Evolutionary conservation across 2,888 invertebrate genomes (phyloP).

Genomic region (Eilema caniola): DNA sequence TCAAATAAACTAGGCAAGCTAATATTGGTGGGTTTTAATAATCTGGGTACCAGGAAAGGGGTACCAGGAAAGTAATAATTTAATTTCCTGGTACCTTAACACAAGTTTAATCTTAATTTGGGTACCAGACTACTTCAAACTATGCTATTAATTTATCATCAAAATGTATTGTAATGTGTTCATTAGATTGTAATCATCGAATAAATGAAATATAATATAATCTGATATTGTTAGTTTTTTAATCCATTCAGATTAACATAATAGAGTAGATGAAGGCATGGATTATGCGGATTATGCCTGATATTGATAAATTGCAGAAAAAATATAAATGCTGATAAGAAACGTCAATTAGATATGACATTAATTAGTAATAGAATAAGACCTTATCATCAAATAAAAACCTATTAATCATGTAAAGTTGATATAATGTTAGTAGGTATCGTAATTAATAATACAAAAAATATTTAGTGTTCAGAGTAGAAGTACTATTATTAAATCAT

Average conservation of each 20-base stretch:
- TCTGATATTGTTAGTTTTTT: neutral
- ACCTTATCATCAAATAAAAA: neutral
- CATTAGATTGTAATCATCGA: too few relatives aligned
- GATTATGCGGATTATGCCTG: neutral
- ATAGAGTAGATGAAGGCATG: neutral
- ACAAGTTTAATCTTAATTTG: too few relatives aligned
- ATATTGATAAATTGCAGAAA: neutral
- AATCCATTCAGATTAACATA: neutral
- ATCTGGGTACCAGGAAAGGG: too few relatives aligned
- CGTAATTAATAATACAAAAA: neutral
- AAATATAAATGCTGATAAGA: neutral
- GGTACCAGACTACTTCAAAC: too few relatives aligned
- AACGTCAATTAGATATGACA: neutral
- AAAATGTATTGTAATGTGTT: too few relatives aligned
- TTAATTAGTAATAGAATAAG: conserved; percentile 4
- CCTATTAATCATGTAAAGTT: neutral
- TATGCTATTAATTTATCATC: too few relatives aligned
- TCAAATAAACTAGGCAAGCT: neutral
- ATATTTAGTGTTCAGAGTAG: neutral
- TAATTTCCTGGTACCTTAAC: too few relatives aligned
- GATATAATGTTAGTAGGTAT: neutral
- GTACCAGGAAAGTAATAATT: too few relatives aligned
- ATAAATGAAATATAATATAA: too few relatives aligned
- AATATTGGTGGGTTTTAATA: too few relatives aligned
- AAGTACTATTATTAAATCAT: neutral